Evolutionary conservation across 1,140 invertebrate genomes (phyloP).

Genomic region (Armadillidium nasatum): DNA sequence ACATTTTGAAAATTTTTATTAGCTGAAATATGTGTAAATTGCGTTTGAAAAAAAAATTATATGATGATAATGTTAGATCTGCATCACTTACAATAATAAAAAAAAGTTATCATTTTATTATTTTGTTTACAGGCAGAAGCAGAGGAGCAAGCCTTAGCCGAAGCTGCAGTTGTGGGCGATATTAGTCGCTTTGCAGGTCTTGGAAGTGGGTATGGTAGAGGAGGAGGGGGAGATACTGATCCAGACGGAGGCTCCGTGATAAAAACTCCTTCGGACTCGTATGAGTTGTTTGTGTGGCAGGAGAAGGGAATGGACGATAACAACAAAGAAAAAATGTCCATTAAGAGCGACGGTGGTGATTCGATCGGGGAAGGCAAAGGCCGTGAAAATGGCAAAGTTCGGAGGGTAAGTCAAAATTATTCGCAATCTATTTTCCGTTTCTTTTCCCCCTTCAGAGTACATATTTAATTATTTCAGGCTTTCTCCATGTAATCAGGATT

Average conservation of each 20-base stretch:
- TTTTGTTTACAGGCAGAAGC: constrained; percentile 46
- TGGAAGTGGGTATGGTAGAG: not conserved
- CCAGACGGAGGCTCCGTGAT: constrained; percentile 52
- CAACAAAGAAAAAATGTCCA: constrained; percentile 82
- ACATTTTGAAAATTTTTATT: too few species aligned
- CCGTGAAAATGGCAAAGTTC: constrained; percentile 54
- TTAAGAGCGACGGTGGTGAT: constrained; percentile 75
- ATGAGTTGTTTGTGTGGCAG: constrained; percentile 80
- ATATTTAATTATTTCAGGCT: not conserved
- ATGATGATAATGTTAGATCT: too few species aligned
- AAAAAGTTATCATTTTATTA: too few species aligned
- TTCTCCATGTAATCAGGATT: not conserved
- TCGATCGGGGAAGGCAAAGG: constrained; percentile 77
- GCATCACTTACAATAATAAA: too few species aligned
- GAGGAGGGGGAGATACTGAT: not conserved
- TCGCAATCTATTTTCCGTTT: too few species aligned
- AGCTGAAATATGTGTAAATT: too few species aligned
- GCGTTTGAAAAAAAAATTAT: too few species aligned
- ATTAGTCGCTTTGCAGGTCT: not conserved
- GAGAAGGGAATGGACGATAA: constrained; percentile 74
- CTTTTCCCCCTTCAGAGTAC: not conserved
- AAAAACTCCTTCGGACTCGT: constrained; percentile 84
- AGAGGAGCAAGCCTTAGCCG: constrained; percentile 49
- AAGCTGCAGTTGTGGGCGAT: constrained; percentile 23
- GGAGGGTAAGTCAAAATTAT: constrained; percentile 67